Evolutionary conservation across 1,140 invertebrate species (phyloP).

Genomic region (Tetragnatha versicolor): DNA sequence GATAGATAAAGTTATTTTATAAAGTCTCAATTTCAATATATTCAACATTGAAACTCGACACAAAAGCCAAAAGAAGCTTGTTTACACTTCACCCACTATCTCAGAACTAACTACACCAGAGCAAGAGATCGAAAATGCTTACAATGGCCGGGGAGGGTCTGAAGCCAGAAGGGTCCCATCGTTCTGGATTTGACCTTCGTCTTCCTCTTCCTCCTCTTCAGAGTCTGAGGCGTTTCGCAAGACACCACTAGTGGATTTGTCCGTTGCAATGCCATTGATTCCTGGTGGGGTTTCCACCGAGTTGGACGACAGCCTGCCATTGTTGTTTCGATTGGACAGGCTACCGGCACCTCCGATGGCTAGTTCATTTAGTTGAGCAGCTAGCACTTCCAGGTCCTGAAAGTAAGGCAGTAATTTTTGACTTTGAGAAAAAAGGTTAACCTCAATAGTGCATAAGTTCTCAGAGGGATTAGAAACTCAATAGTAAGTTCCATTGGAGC

Average conservation of each 20-base stretch:
- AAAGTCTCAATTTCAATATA: too few relatives aligned
- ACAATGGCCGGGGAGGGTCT: constrained; percentile 95
- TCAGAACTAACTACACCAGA: too few relatives aligned
- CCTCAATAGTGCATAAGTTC: too few relatives aligned
- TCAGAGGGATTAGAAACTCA: too few relatives aligned
- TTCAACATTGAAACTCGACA: too few relatives aligned
- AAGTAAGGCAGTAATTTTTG: constrained; percentile 55
- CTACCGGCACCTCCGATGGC: constrained; percentile 67
- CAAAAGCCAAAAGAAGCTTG: too few relatives aligned
- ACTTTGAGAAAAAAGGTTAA: too few relatives aligned
- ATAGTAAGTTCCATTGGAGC: too few relatives aligned
- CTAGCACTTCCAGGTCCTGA: constrained; percentile 90
- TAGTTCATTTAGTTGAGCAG: constrained; percentile 91
- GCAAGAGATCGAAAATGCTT: too few relatives aligned
- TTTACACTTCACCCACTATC: too few relatives aligned
- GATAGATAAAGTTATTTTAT: too few relatives aligned
- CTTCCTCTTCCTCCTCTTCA: constrained; percentile 68
- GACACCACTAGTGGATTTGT: constrained; percentile 57
- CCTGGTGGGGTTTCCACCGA: constrained; percentile 46
- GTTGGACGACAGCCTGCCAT: constrained; percentile 26
- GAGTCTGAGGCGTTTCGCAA: constrained; percentile 63
- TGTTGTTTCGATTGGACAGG: constrained; percentile 48
- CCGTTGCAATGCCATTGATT: constrained; percentile 51
- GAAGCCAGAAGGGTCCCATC: constrained; percentile 94
- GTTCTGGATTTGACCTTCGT: constrained; percentile 72